Evolutionary conservation across 2,888 invertebrate species (phyloP).

Genomic region (Ophonus ardosiacus): DNA sequence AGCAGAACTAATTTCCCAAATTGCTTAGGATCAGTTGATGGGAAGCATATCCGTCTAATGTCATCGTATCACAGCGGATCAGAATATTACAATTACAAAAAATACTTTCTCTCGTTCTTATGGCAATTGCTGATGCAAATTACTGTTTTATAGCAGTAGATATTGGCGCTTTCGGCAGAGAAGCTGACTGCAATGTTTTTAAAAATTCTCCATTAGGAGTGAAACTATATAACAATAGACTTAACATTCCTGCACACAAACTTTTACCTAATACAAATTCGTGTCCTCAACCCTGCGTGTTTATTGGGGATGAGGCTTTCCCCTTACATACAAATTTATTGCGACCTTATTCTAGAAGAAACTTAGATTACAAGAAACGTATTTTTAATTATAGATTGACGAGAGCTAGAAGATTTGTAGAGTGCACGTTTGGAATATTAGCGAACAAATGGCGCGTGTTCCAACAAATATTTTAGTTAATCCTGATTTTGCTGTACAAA

Average conservation of each 20-base stretch:
- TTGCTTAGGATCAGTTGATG: slow-evolving; percentile 66
- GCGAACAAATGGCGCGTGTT: slow-evolving; percentile 71
- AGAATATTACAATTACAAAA: slow-evolving; percentile 66
- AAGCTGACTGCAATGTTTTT: slow-evolving; percentile 57
- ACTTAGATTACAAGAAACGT: slow-evolving; percentile 46
- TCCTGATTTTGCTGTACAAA: slow-evolving; percentile 67
- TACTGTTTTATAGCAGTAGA: too few relatives aligned
- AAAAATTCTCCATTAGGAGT: slow-evolving; percentile 63
- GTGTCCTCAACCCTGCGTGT: slow-evolving; percentile 58
- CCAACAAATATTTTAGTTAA: slow-evolving; percentile 69
- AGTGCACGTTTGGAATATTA: slow-evolving; percentile 66
- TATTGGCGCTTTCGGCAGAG: slow-evolving; percentile 63
- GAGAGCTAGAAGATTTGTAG: slow-evolving; percentile 59
- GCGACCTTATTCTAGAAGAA: slow-evolving; percentile 55
- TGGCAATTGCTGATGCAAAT: slow-evolving; percentile 67
- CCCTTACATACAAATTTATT: slow-evolving; percentile 51
- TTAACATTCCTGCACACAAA: slow-evolving; percentile 64
- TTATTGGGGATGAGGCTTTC: slow-evolving; percentile 65
- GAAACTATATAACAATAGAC: slow-evolving; percentile 63
- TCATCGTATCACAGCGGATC: slow-evolving; percentile 60
- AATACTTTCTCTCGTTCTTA: slow-evolving; percentile 65
- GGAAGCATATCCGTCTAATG: slow-evolving; percentile 65
- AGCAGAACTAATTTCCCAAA: slow-evolving; percentile 66
- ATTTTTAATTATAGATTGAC: slow-evolving; percentile 66
- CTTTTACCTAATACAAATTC: slow-evolving; percentile 53